Conservation (phyloP, 2,797 vertebrate species). For the Sarcophilus harrisii region DNA sequence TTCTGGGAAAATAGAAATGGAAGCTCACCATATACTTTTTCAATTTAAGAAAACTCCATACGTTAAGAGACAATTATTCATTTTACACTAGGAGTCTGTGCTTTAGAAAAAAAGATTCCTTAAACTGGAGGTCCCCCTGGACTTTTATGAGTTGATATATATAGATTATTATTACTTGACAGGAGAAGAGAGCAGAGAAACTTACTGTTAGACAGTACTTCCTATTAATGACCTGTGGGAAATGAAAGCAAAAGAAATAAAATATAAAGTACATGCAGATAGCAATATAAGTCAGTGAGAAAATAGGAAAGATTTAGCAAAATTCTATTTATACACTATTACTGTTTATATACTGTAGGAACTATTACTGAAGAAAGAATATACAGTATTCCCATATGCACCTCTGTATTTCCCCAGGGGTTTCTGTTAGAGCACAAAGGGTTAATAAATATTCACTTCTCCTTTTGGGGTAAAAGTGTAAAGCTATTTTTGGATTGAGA, state of each 20-base stretch:
- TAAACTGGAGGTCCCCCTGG: not conserved
- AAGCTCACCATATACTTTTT: not conserved
- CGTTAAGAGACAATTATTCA: conserved; percentile 54
- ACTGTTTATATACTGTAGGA: not conserved
- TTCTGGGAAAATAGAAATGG: conserved; percentile 7
- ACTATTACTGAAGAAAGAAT: not conserved
- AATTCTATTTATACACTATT: conserved; percentile 22
- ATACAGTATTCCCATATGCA: conserved; percentile 9
- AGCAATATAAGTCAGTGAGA: not conserved
- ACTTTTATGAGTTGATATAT: conserved; percentile 38
- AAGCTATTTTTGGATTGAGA: conserved; percentile 69
- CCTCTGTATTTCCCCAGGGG: not conserved
- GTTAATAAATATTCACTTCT: conserved; percentile 62
- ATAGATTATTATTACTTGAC: conserved; percentile 20
- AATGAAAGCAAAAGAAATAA: conserved; percentile 38
- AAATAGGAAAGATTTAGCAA: conserved; percentile 33
- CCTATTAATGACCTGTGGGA: conserved; percentile 26
- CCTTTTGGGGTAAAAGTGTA: conserved; percentile 63
- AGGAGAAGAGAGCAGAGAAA: conserved; percentile 31
- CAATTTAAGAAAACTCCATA: conserved; percentile 28
- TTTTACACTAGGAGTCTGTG: not conserved
- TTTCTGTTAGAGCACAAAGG: not conserved
- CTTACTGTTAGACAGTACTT: not conserved
- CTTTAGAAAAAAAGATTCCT: conserved; percentile 27
- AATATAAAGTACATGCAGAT: conserved; percentile 26